These are phyloP conservation scores for Phenganax stokvisi DNA, from an alignment of 92 coral and sea anemone species.

Conservation along the genomic window DNA sequence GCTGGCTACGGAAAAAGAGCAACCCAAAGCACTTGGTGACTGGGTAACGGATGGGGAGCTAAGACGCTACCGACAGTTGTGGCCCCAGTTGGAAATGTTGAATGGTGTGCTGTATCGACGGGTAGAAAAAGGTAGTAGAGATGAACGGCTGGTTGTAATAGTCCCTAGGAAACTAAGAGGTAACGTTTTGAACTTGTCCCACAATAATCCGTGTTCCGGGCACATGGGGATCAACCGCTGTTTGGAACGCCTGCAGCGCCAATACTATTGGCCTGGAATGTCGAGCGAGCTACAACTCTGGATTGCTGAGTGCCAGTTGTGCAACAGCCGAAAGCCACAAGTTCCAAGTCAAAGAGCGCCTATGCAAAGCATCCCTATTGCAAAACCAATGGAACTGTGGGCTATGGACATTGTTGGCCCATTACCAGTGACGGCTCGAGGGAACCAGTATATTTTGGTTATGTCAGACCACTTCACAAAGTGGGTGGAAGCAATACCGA, in stretches of 20 bases:
- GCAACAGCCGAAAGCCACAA: not conserved
- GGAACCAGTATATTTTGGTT: constrained; percentile 21
- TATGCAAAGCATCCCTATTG: not conserved
- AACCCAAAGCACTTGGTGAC: not conserved
- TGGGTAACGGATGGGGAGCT: not conserved
- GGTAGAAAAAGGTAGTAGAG: not conserved
- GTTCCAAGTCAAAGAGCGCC: not conserved
- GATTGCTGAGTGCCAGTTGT: not conserved
- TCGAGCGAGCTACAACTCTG: not conserved
- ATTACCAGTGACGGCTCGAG: not conserved
- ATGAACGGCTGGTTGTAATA: not conserved
- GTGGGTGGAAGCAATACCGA: constrained; percentile 32
- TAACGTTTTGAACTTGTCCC: not conserved
- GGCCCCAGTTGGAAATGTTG: constrained; percentile 4
- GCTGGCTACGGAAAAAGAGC: not conserved
- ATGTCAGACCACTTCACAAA: constrained; percentile 34
- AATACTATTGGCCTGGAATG: constrained; percentile 11
- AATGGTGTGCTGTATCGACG: constrained; percentile 4
- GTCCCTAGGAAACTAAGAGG: constrained; percentile 5
- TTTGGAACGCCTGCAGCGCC: not conserved
- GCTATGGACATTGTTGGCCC: constrained; percentile 27
- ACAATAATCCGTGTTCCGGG: constrained; percentile 19
- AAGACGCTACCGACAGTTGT: constrained; percentile 5
- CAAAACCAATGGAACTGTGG: not conserved
- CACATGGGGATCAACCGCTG: not conserved